Evolutionary conservation across 2,888 invertebrate genomes (phyloP), one percentile per base, ranked within the genome.

Genomic region (Apodemia hepburni): DNA sequence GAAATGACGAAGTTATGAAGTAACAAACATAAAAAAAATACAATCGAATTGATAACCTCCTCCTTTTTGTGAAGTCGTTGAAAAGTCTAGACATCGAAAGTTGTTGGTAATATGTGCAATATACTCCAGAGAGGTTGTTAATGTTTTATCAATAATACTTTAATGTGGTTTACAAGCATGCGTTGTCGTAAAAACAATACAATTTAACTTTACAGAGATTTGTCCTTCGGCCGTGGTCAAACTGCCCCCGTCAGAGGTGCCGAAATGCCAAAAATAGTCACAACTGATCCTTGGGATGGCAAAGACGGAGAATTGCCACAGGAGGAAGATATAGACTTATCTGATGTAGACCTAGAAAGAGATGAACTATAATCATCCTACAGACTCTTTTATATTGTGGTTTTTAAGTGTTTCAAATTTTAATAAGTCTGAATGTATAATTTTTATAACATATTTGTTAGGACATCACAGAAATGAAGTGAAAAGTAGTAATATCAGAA

Each of bases 161-260:
- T n/a, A n/a, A n/a, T n/a, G n/a, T 7, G 33, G 33, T 11, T 38
- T 38, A 11, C 12, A 12, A 15, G 38, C 38, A 4, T 33, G 33
- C 9, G 29, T 7, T 38, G 7, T 45, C 45, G 1, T 45, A 45
- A 45, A n/a, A 45, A 45, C 11, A 12, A 12, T 38, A 38, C 9
- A 33, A 33, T 33, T 38, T 12, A 38, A 49, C 59, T 61, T 11
- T 59, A 57, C 82, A 95, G 97, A 77, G 98, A 98, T 79, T 92
- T 99, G 33, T 97, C 98, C 9, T 98, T 96, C 82, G 99, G 99
- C 0, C 95, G 97, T 69, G 98, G 98, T 1, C 96, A 96, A 60
- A 98, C 98, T 0, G 95, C 96, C 0, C 97, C 98, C 0, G 94
- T 98, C 1, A 95, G 94, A 73, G 97, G 97, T 18, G 96, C 96